Evolutionary conservation across 2,888 invertebrate genomes (phyloP), one percentile per base, ranked within the genome.

Genomic region (Cataglyphis albicans): DNA sequence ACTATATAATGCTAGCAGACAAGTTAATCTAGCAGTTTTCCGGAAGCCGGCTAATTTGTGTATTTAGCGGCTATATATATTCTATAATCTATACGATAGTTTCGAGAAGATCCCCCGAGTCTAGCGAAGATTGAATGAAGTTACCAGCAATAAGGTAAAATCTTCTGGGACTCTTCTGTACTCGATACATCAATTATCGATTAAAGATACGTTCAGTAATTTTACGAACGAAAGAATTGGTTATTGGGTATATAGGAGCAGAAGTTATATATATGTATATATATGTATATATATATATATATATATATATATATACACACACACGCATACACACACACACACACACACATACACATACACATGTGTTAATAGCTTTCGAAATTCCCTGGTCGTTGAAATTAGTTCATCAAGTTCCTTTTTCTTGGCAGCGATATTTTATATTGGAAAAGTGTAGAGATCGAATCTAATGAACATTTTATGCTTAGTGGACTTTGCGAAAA

Each of bases 401-500:
- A 52, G n/a, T 52, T 52, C 48, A 7, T n/a, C 48, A 7, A 52
- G n/a, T 52, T 52, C 2, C 6, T 78, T 57, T 44, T 25, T 15
- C 3, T 57, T 48, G n/a, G 7, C 48, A 48, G 48, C 48, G 32
- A 48, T 52, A 68, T 68, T n/a, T 52, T 21, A 70, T 78, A 70
- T 70, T 52, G 59, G 55, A 75, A 44, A 67, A 32, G 72, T 18
- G 48, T 83, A 48, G 6, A 55, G 57, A 59, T 57, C 29, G 38
- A 10, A 41, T n/a, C 6, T 80, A 63, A 61, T 32, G 63, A 64
- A 80, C 72, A 81, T 75, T 86, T 84, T 82, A 73, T 83, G 81
- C 82, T 83, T 84, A 75, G 81, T 52, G 83, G 82, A 81, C 73
- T 25, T 70, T 59, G 61, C 82, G 86, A 73, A 84, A 85, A 86